Conservation (phyloP, 2,113 vertebrate species). For the Cardinalis cardinalis region DNA sequence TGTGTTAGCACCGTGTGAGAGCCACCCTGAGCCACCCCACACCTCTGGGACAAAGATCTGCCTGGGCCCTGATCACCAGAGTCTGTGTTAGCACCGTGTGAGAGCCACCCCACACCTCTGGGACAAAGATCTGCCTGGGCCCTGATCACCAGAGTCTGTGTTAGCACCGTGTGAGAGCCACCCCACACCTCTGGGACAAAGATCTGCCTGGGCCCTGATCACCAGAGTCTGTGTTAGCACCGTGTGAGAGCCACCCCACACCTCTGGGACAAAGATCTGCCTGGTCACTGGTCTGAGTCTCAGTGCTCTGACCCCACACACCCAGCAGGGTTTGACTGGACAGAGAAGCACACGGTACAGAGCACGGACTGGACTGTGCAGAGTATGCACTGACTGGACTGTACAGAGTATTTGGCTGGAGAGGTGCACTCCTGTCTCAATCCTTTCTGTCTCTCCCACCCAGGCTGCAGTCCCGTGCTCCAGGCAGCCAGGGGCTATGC, state of each 20-base stretch:
- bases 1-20: rapidly evolving
- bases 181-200: not conserved
- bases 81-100: too few relatives aligned
- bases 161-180: rapidly evolving
- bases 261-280: not conserved
- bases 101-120: too few relatives aligned
- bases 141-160: not conserved
- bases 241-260: not conserved
- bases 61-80: too few relatives aligned
- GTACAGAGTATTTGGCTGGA: not conserved
- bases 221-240: not conserved
- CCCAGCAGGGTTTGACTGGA: too few relatives aligned
- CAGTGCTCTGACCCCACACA: too few relatives aligned
- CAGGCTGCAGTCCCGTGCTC: slow-evolving; percentile 57
- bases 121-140: too few relatives aligned
- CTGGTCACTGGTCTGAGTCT: too few relatives aligned
- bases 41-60: not conserved
- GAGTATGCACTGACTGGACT: not conserved
- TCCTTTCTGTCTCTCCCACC: not conserved
- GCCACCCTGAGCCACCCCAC: too few relatives aligned
- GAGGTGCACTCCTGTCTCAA: not conserved
- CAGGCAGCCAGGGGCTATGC: slow-evolving; percentile 76
- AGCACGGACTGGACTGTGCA: not conserved
- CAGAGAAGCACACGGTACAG: too few relatives aligned
- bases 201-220: too few relatives aligned